Base-by-base conservation (phyloP, 2,888 invertebrate species). In the Yponomeuta malinellus region DNA sequence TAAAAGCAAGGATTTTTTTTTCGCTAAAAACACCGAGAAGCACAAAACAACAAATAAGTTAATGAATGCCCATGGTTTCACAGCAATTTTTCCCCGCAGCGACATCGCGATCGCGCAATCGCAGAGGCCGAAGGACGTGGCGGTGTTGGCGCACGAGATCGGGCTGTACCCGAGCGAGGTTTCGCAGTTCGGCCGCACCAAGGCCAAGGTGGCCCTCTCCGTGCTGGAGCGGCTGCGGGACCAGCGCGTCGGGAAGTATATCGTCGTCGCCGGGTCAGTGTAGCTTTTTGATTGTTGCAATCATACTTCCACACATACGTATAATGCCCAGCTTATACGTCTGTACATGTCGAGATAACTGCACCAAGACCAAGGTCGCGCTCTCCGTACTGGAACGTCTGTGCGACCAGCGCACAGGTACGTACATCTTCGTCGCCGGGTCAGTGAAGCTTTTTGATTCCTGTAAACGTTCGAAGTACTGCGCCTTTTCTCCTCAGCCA, bases 381-480 rank as follows among this genome's bases (percentile, higher is more conserved):
- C 92, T 99, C 15, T 94, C 94, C 1, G 95, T 97, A 63, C 87
- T 98, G 48, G 93, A 98, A 12, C 93, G 99, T 31, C 89, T 98
- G 69, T 83, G 92, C 70, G 83, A 94, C 71, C 94, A 95, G 71
- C 89, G 92, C 59, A 93, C 95, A 80, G 99, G 99, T 72, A 97
- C 97, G 91, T 99, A 98, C 87, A 95, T 99, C 72, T 98, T 99
- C 0, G 98, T 99, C 5, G 97, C 97, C 71, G 99, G 98, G 97
- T 97, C 87, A 92, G 93, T 85, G n/a, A 31, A 43, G 43, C 43
- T 6, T 15, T 15, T 52, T 52, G 12, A 52, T 48, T 23, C 23
- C 23, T 23, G 23, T 52, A 23, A 23, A 23, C 23, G 23, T 23
- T 23, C 23, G 23, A 23, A 23, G 23, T 23, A 1, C 23, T 23